Evolutionary conservation across 2,113 vertebrate species (phyloP), one percentile per base, ranked within the genome.

Genomic region (Urocitellus parryii): DNA sequence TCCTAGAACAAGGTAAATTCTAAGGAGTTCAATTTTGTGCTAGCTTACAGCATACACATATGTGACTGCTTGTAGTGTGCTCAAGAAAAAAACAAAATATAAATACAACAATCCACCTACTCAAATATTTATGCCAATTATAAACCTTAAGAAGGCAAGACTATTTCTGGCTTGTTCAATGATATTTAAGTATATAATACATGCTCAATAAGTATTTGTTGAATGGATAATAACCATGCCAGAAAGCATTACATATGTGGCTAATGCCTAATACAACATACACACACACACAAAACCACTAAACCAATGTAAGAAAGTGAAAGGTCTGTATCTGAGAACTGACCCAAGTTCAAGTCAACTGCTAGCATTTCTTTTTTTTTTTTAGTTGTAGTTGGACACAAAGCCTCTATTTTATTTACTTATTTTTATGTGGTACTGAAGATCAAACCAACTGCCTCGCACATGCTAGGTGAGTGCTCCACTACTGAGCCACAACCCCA

Each of bases 71-170:
- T 78, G 12, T 85, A 65, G 24, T 74, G 5, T 83, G 53, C 87
- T 94, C 90, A 77, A 20, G 29, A 42, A 95, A 94, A 96, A 91
- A 84, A 84, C 12, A 77, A 37, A 72, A 45, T 73, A 91, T 32
- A 29, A 74, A 11, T 67, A 96, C 94, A 27, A 72, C 17, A 95
- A 68, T 4, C 51, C 25, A 93, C 4, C 25, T 76, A 94, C 72
- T 92, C 70, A 73, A 94, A 92, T 72, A 95, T 76, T 74, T 94
- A 93, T 53, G 74, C n/a, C 13, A 73, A 85, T 72, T 84, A 92
- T 67, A 92, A 97, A 85, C 34, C 77, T 56, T 58, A 90, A 24
- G 14, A 96, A 95, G 79, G 42, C 32, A 95, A 34, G 56, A 87
- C 17, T 58, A 48, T 63, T 51, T 82, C 25, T 92, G 65, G 48